Evolutionary conservation across 1,140 invertebrate genomes (phyloP).

Genomic region (Orussus abietinus): DNA sequence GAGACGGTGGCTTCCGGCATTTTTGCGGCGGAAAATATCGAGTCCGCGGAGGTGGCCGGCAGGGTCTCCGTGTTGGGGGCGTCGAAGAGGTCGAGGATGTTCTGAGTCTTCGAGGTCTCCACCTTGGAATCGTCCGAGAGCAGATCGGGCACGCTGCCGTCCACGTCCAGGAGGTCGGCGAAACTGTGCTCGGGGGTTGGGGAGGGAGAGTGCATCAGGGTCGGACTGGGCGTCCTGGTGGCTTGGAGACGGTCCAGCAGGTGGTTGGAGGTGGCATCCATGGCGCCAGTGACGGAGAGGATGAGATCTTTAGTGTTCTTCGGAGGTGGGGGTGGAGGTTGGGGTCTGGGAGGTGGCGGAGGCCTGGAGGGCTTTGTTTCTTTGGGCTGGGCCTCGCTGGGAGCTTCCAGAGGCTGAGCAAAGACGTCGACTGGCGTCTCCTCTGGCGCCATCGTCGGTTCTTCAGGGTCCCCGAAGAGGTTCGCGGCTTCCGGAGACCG

Average conservation of each 20-base stretch:
- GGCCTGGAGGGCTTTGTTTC: constrained; percentile 40
- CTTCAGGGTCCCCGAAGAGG: constrained; percentile 6
- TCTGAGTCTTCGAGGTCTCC: constrained; percentile 23
- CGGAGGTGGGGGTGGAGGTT: constrained; percentile 58
- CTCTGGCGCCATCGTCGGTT: constrained; percentile 25
- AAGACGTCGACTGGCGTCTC: constrained; percentile 43
- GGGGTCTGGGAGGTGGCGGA: constrained; percentile 44
- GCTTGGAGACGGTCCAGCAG: constrained; percentile 76
- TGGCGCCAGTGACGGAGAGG: constrained; percentile 78
- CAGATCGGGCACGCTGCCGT: constrained; percentile 44
- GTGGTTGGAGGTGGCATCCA: constrained; percentile 83
- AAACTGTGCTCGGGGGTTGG: constrained; percentile 74
- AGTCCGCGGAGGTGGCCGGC: constrained; percentile 17
- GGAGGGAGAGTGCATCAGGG: constrained; percentile 78
- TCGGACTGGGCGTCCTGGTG: constrained; percentile 77
- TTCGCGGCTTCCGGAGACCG: constrained; percentile 9
- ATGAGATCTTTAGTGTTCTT: constrained; percentile 82
- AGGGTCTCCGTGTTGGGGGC: constrained; percentile 36
- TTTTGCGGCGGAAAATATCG: constrained; percentile 33
- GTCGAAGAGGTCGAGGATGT: constrained; percentile 48
- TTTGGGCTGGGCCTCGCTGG: constrained; percentile 18
- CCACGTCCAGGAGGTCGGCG: constrained; percentile 64
- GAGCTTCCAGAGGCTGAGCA: constrained; percentile 13
- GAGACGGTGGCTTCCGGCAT: constrained; percentile 2
- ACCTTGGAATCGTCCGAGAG: constrained; percentile 29